These are phyloP conservation scores for Cephus cinctus DNA, from an alignment of 1,140 invertebrate genomes.

Conservation along the genomic window DNA sequence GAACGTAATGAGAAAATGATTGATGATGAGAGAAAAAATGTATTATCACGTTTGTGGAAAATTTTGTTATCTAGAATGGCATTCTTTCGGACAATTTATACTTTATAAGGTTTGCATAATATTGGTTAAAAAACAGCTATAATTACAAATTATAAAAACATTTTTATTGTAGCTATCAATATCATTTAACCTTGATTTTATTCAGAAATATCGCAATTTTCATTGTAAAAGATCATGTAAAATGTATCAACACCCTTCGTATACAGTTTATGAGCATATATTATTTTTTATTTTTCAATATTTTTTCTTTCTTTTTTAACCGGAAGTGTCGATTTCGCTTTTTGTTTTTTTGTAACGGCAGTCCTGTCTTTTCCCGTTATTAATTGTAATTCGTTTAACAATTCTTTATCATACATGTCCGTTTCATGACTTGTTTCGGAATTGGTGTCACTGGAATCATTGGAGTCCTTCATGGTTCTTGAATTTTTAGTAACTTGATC, in stretches of 20 bases:
- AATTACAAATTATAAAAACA: background rate
- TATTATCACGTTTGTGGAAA: slow-evolving; percentile 1
- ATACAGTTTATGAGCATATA: background rate
- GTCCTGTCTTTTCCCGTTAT: too few relatives aligned
- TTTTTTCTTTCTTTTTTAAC: background rate
- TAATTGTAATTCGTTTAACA: too few relatives aligned
- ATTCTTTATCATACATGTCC: too few relatives aligned
- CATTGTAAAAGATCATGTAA: too few relatives aligned
- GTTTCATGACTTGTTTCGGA: too few relatives aligned
- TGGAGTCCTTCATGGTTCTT: too few relatives aligned
- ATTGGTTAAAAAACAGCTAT: background rate
- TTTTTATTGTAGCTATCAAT: background rate
- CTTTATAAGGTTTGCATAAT: background rate
- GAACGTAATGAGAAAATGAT: slow-evolving; percentile 5
- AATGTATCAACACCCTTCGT: too few relatives aligned
- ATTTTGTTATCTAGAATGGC: background rate
- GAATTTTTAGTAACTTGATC: too few relatives aligned
- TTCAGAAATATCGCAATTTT: too few relatives aligned
- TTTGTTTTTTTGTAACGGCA: too few relatives aligned
- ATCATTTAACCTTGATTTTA: background rate
- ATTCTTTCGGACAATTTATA: background rate
- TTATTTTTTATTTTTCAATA: background rate
- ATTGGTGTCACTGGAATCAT: too few relatives aligned
- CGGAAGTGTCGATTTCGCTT: too few relatives aligned
- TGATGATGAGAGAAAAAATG: background rate